These are phyloP conservation scores for Nephrotoma guestfalica DNA, from an alignment of 2,888 invertebrate species.

Conservation along the genomic window DNA sequence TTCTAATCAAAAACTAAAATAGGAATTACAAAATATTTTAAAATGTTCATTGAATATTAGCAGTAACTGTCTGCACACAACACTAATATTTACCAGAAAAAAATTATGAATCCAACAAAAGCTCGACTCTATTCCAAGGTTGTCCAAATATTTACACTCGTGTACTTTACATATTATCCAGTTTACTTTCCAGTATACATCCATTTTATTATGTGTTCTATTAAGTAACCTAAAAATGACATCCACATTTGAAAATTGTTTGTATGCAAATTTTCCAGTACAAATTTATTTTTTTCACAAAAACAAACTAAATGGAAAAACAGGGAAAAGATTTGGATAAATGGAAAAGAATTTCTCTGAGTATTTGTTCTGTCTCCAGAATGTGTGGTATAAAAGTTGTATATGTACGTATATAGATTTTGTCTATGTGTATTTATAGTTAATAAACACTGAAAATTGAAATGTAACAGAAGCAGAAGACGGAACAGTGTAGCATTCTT, in stretches of 20 bases:
- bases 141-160: too few species aligned
- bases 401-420: not conserved
- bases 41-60: too few species aligned
- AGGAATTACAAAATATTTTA: too few species aligned
- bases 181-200: not conserved
- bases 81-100: too few species aligned
- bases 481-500: not conserved
- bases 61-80: too few species aligned
- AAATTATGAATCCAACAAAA: too few species aligned
- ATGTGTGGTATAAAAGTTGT: not conserved
- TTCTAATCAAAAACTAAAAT: too few species aligned
- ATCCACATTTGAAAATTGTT: not conserved
- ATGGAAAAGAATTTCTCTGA: not conserved
- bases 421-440: not conserved
- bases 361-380: not conserved
- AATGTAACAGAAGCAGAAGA: not conserved
- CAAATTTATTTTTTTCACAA: not conserved
- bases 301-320: not conserved
- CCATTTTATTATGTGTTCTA: not conserved
- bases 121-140: too few species aligned
- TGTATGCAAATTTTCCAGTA: not conserved
- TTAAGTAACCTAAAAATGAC: not conserved
- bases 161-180: not conserved
- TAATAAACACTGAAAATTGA: not conserved
- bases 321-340: not conserved